phyloP scores from a whole-genome alignment of 2,797 vertebrate species.

The Ibycter americanus region DNA sequence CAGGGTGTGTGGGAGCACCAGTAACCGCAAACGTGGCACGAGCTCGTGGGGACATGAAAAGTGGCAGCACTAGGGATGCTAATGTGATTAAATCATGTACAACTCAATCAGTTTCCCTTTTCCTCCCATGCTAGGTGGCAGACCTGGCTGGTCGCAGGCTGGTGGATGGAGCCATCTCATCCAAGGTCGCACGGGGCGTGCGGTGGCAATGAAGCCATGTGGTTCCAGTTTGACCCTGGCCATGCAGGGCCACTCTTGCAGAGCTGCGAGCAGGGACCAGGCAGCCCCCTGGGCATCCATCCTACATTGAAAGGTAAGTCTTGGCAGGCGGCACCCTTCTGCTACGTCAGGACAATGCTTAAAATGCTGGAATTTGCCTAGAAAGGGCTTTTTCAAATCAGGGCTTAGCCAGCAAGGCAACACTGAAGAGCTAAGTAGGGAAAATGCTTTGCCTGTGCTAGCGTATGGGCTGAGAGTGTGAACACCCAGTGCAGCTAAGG shows the following conservation, averaged over 20 bases:
- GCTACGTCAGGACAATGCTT: neutral
- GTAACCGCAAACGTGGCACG: neutral
- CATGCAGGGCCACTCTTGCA: rapidly evolving
- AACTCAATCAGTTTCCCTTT: slow-evolving; percentile 50
- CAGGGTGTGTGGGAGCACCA: neutral
- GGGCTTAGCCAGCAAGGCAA: neutral
- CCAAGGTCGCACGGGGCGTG: neutral
- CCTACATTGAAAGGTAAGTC: neutral
- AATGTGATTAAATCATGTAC: slow-evolving; percentile 20
- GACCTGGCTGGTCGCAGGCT: neutral
- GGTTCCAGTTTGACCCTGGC: neutral
- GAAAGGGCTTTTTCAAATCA: slow-evolving; percentile 55
- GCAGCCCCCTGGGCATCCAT: neutral
- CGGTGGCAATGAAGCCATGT: rapidly evolving
- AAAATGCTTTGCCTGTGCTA: slow-evolving; percentile 16
- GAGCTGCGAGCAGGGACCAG: neutral
- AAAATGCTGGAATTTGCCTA: slow-evolving; percentile 43
- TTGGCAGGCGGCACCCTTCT: neutral
- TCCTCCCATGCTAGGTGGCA: slow-evolving; percentile 24
- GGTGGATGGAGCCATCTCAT: rapidly evolving
- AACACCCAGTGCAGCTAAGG: neutral
- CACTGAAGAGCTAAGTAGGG: neutral
- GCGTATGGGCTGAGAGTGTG: neutral
- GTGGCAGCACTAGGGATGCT: neutral
- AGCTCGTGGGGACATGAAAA: neutral